Base-by-base conservation (phyloP, 2,888 invertebrate species). In the Macroteleia sp. region DNA sequence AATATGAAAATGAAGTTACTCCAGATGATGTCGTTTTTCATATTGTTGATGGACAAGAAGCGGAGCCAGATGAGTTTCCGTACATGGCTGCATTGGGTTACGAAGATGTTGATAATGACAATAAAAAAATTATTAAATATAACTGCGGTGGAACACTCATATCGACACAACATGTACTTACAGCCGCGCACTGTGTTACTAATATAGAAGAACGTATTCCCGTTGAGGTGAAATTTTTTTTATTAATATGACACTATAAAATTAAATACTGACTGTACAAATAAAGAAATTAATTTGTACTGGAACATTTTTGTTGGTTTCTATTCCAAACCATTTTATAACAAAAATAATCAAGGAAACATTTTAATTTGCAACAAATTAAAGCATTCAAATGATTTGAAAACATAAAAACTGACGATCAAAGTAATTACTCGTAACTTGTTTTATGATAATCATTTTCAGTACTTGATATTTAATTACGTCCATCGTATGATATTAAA, bases 111-210 rank as follows among this genome's bases (percentile, higher is more conserved):
- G 70, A 74, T 6, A 46, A 73, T 0, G 62, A 82, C 5, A 50
- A 59, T 6, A 10, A 62, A 5, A 62, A 67, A 30, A 8, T 41
- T 2, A 80, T 88, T 0, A 77, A 59, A 34, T 90, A 90, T 25
- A 56, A 41, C 1, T 90, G 90, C 42, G 90, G 90, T 0, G 90
- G 90, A 10, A 86, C 87, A 10, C 78, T 91, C 54, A 89, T 90
- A 54, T 86, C 88, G 0, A 19, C 75, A 1, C 74, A 79, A 25
- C 84, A 87, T 22, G 82, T 90, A 2, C 73, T 91, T 4, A 90
- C 90, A 0, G 90, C 90, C 2, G 90, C 90, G 3, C 90, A 91
- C 57, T 91, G 90, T 52, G 87, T 90, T 14, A 85, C 30, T 20
- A 90, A 89, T 62, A 22, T 84, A 8, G 32, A 87, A 9, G 77